These are phyloP conservation scores for Pedionomus torquatus DNA, from an alignment of 2,113 vertebrate genomes.

Conservation along the genomic window DNA sequence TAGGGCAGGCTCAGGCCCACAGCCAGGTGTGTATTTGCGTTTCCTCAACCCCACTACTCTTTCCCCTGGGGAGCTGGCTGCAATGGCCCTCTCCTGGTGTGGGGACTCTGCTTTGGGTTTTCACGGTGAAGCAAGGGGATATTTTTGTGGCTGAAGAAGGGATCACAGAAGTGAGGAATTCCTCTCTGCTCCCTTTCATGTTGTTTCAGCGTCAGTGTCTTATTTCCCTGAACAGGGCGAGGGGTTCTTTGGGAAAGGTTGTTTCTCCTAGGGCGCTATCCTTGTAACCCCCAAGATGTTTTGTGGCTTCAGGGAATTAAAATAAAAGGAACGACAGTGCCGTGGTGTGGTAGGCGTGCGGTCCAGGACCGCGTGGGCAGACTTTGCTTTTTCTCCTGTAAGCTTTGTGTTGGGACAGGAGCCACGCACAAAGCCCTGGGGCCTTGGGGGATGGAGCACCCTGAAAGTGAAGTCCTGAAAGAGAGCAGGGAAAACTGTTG, in stretches of 20 bases:
- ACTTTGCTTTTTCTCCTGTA: not conserved
- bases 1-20: conserved; percentile 91
- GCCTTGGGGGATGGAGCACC: not conserved
- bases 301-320: not conserved
- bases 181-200: accelerated
- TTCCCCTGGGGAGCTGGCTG: accelerated
- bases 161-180: not conserved
- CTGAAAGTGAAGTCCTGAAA: not conserved
- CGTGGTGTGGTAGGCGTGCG: accelerated
- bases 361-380: accelerated
- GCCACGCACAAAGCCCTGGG: too few species aligned
- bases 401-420: not conserved
- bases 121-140: not conserved
- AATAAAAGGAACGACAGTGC: not conserved
- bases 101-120: not conserved
- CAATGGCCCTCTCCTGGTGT: not conserved
- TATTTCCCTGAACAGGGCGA: not conserved
- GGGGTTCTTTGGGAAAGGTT: not conserved
- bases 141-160: not conserved
- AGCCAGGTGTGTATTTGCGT: conserved; percentile 85
- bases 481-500: not conserved
- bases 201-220: not conserved
- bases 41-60: not conserved
- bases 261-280: not conserved
- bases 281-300: not conserved